A percentile compares a stretch with the other conserved stretches of the same genome.
Evolutionary conservation across 2,113 vertebrate genomes (phyloP).

Genomic region (Oplegnathus fasciatus): DNA sequence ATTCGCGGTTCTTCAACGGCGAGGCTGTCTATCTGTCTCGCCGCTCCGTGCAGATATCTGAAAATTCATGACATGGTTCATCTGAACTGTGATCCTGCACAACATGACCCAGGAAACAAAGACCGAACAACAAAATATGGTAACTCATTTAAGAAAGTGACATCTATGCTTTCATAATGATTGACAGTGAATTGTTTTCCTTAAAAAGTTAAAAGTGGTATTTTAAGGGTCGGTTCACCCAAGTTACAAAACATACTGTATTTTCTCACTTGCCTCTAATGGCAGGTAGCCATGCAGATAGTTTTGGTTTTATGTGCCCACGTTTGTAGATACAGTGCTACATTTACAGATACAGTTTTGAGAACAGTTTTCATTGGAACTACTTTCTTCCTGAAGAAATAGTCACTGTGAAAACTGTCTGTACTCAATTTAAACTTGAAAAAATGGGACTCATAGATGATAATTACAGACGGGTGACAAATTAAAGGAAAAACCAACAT

Average conservation of each 20-base stretch:
- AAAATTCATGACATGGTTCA: constrained; percentile 25
- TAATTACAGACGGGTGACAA: too few relatives aligned
- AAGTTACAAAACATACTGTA: background rate
- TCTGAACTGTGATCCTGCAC: constrained; percentile 21
- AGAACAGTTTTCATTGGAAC: background rate
- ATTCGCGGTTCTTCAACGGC: background rate
- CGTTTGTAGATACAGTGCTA: background rate
- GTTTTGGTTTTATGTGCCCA: background rate
- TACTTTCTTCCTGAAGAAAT: background rate
- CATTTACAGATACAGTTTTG: background rate
- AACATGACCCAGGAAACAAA: constrained; percentile 3
- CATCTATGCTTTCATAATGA: background rate
- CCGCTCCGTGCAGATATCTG: background rate
- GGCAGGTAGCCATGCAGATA: background rate
- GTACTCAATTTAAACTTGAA: background rate
- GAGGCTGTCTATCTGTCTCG: background rate
- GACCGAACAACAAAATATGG: background rate
- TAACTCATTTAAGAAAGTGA: background rate
- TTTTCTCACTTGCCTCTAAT: background rate
- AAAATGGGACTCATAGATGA: background rate
- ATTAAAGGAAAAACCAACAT: too few relatives aligned
- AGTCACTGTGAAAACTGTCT: background rate
- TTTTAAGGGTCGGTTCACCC: background rate
- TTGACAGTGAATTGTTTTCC: background rate
- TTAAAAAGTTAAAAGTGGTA: background rate